A percentile compares a stretch with the other conserved stretches of the same genome.
Conservation (phyloP, 2,797 vertebrate genomes). For the Caiman crocodilus region DNA sequence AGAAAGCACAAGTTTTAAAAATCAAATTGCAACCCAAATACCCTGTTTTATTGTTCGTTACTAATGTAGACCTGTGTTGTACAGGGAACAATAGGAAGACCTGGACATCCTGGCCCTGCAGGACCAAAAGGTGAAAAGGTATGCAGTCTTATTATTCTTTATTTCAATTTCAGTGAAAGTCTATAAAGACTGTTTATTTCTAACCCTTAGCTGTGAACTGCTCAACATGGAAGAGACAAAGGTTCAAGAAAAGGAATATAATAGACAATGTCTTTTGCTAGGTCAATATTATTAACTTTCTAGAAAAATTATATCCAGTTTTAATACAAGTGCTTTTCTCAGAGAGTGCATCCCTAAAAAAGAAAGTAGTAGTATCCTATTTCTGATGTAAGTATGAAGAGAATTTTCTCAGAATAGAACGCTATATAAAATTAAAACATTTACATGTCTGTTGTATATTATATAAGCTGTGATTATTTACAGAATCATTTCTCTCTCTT, state of each 20-base stretch:
- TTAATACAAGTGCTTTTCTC: background rate
- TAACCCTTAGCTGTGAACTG: background rate
- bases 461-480: background rate
- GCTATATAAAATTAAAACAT: background rate
- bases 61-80: constrained; percentile 69
- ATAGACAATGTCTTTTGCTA: rapidly evolving
- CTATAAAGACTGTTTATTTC: background rate
- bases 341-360: rapidly evolving
- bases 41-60: constrained; percentile 42
- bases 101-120: constrained; percentile 85
- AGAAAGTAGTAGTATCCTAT: background rate
- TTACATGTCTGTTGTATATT: background rate
- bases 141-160: constrained; percentile 37
- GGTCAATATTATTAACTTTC: background rate
- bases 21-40: background rate
- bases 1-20: constrained; percentile 56
- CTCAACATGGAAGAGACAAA: background rate
- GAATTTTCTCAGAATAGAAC: background rate
- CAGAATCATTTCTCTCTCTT: too few species aligned
- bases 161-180: background rate
- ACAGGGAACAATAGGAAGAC: constrained; percentile 91
- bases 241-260: background rate
- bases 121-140: constrained; percentile 95
- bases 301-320: background rate
- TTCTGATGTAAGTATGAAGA: background rate